These are phyloP conservation scores for Podocnemis expansa DNA, from an alignment of 2,113 vertebrate genomes.

Conservation along the genomic window DNA sequence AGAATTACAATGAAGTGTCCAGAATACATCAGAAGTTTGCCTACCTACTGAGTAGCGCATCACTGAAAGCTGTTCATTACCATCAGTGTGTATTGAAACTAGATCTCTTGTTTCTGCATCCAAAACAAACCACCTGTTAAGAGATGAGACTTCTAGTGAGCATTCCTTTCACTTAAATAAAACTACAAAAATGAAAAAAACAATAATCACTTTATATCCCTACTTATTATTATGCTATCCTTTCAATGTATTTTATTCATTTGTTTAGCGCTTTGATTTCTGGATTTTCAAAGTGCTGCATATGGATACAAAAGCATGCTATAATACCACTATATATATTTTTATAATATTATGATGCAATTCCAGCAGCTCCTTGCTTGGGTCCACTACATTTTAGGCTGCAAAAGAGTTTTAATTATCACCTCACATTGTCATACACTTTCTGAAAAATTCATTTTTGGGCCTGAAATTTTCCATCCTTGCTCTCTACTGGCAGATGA, in stretches of 20 bases:
- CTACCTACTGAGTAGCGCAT: conserved; percentile 95
- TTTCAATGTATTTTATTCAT: neutral
- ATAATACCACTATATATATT: neutral
- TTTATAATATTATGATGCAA: neutral
- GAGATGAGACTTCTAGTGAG: conserved; percentile 54
- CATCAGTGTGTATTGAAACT: conserved; percentile 96
- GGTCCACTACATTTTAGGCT: neutral
- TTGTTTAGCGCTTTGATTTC: neutral
- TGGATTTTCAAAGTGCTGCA: neutral
- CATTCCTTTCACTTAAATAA: neutral
- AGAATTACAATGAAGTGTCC: neutral
- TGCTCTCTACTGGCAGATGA: neutral
- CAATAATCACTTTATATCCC: neutral
- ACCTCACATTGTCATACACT: neutral
- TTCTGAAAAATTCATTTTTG: neutral
- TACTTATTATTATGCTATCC: neutral
- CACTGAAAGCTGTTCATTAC: conserved; percentile 96
- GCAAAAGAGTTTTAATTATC: neutral
- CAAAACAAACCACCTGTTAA: conserved; percentile 93
- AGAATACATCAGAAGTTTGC: conserved; percentile 26
- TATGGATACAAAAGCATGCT: neutral
- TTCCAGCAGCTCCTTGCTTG: neutral
- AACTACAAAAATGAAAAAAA: neutral
- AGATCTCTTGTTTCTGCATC: conserved; percentile 95
- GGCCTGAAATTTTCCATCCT: neutral